These are phyloP conservation scores for Thaumetopoea pityocampa DNA, from an alignment of 1,140 invertebrate genomes.

Conservation along the genomic window DNA sequence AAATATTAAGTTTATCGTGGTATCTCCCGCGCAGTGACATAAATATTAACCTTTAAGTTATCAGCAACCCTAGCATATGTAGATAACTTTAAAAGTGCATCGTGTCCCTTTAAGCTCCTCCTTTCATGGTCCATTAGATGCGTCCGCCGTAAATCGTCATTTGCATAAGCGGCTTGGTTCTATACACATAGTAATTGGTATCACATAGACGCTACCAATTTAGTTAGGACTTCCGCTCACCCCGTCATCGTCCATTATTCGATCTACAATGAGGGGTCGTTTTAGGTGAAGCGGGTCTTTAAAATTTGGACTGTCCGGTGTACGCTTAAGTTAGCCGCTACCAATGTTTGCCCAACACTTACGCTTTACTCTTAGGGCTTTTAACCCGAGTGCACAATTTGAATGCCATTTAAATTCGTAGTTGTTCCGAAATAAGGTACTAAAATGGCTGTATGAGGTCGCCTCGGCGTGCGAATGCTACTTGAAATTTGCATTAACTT, in stretches of 20 bases:
- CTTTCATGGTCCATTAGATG: slow-evolving; percentile 63
- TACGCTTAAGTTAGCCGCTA: slow-evolving; percentile 54
- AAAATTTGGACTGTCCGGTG: slow-evolving; percentile 37
- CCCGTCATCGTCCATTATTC: slow-evolving; percentile 14
- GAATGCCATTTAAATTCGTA: slow-evolving; percentile 70
- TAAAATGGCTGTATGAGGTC: slow-evolving; percentile 39
- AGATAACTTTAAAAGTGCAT: slow-evolving; percentile 54
- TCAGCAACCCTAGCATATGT: slow-evolving; percentile 12
- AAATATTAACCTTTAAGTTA: too few relatives aligned
- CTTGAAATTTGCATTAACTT: slow-evolving; percentile 56
- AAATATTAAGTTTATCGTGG: too few relatives aligned
- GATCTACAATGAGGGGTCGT: slow-evolving; percentile 15
- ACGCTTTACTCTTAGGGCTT: slow-evolving; percentile 60
- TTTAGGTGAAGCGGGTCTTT: slow-evolving; percentile 23
- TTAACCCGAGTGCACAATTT: slow-evolving; percentile 71
- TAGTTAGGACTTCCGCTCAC: slow-evolving; percentile 30
- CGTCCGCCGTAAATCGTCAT: slow-evolving; percentile 68
- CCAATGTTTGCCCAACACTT: slow-evolving; percentile 65
- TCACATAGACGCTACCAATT: slow-evolving; percentile 53
- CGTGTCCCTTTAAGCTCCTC: slow-evolving; percentile 20
- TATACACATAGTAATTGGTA: slow-evolving; percentile 70
- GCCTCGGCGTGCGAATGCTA: slow-evolving; percentile 36
- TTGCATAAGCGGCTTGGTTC: slow-evolving; percentile 72
- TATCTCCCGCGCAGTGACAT: too few relatives aligned
- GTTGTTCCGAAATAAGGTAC: slow-evolving; percentile 53